phyloP scores from a whole-genome alignment of 64 coral and sea anemone genomes.

The Montipora cactus region DNA sequence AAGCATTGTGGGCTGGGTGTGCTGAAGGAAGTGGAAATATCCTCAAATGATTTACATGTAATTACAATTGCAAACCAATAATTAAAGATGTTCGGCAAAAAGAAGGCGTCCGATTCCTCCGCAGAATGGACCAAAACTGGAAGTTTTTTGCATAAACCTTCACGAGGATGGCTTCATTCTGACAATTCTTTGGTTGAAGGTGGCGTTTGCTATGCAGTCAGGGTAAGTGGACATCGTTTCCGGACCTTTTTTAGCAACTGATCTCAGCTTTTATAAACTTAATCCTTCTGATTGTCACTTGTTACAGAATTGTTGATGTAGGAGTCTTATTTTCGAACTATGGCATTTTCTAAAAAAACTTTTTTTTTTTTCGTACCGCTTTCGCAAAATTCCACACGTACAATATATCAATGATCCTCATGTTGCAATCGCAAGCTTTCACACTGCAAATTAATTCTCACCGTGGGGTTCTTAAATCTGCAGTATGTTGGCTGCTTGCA shows the following conservation, averaged over 20 bases:
- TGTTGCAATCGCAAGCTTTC: too few relatives aligned
- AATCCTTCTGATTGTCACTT: background rate
- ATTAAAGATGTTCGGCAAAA: slow-evolving; percentile 89
- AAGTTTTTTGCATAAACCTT: slow-evolving; percentile 92
- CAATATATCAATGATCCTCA: too few relatives aligned
- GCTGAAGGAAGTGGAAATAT: background rate
- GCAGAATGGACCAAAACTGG: slow-evolving; percentile 96
- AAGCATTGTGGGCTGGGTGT: background rate
- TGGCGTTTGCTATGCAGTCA: slow-evolving; percentile 97
- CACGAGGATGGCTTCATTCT: slow-evolving; percentile 92
- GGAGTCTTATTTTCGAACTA: background rate
- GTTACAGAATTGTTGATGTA: background rate
- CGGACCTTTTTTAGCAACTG: background rate
- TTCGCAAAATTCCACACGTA: background rate
- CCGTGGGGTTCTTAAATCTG: slow-evolving; percentile 4
- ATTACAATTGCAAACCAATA: background rate
- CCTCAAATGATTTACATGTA: too few relatives aligned
- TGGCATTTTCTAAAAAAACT: background rate
- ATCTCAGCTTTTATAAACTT: too few relatives aligned
- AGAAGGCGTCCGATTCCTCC: slow-evolving; percentile 61
- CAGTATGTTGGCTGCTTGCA: slow-evolving; percentile 95
- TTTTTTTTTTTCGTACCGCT: background rate
- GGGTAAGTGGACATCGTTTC: slow-evolving; percentile 53
- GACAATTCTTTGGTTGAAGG: slow-evolving; percentile 89
- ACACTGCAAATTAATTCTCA: background rate